Evolutionary conservation across 2,888 invertebrate genomes (phyloP), one percentile per base, ranked within the genome.

Genomic region (Drosophila robusta): DNA sequence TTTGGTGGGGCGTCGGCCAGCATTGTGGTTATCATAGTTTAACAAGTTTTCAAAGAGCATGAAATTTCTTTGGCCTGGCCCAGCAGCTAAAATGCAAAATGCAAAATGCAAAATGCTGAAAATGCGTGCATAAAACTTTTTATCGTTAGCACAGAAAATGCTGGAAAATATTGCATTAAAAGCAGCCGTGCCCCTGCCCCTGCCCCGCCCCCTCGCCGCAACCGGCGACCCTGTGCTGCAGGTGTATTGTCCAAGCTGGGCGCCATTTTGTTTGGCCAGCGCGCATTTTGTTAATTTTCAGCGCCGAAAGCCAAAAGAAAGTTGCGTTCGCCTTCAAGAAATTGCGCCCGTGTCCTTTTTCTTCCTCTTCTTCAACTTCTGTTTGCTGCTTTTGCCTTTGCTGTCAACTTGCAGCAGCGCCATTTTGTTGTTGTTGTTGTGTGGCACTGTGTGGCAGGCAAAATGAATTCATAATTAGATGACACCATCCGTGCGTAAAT

Each of bases 401-500:
- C 38, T 14, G 14, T 16, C 16, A 39, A 34, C 42, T 45, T 38
- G n/a, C 56, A 63, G 50, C 58, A 52, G 12, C 68, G 44, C 44
- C 60, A 71, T 75, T 72, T 78, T 75, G 63, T 56, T 69, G 58
- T 56, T 50, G 44, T 47, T 64, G 66, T 47, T 77, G 64, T 60
- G 47, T 70, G 80, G 29, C 18, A 38, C 54, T 49, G 42, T 61
- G 73, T 75, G 73, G 54, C 77, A 77, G 63, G 68, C 74, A 90
- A 80, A 90, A 90, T 88, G 86, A 89, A 91, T 92, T 92, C 87
- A 90, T 92, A 92, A 92, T 92, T 92, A 92, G 92, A 92, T 92
- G 92, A 91, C 92, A 92, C 92, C 92, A 92, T 91, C 91, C 91
- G 91, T 91, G 92, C 92, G 92, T 92, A 87, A 91, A 92, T 91